Percentiles rank a stretch among this genome's conserved stretches.
These are phyloP conservation scores for Galbula dea DNA, from an alignment of 2,113 vertebrate species.

Conservation along the genomic window DNA sequence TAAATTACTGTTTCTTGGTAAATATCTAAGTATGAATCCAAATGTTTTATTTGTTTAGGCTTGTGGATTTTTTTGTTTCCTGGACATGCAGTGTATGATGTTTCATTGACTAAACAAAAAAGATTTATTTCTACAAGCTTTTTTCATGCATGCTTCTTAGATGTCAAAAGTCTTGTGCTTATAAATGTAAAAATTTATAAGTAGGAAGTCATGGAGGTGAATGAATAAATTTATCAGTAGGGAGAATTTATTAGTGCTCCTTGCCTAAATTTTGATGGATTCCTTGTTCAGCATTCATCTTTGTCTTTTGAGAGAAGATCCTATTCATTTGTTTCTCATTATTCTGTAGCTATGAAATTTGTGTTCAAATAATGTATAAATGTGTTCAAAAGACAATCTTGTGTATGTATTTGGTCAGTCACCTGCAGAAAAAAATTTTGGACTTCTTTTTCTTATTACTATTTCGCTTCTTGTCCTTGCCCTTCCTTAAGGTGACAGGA, in stretches of 20 bases:
- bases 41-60: neutral
- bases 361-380: neutral
- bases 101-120: neutral
- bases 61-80: too few species aligned
- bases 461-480: conserved; percentile 81
- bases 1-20: neutral
- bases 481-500: conserved; percentile 83
- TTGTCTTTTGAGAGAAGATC: conserved; percentile 14
- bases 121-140: neutral
- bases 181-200: neutral
- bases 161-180: neutral
- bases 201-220: neutral
- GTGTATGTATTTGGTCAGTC: conserved; percentile 58
- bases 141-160: neutral
- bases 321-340: neutral
- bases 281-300: neutral
- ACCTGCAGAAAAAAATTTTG: conserved; percentile 63
- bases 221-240: neutral
- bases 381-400: conserved; percentile 30
- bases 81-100: neutral
- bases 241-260: neutral
- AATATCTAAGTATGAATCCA: neutral
- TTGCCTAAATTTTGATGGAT: neutral
- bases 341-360: neutral
- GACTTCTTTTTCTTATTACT: conserved; percentile 75